Conservation (phyloP, 2,113 vertebrate genomes). For the Rhegmatorhina hoffmannsi region DNA sequence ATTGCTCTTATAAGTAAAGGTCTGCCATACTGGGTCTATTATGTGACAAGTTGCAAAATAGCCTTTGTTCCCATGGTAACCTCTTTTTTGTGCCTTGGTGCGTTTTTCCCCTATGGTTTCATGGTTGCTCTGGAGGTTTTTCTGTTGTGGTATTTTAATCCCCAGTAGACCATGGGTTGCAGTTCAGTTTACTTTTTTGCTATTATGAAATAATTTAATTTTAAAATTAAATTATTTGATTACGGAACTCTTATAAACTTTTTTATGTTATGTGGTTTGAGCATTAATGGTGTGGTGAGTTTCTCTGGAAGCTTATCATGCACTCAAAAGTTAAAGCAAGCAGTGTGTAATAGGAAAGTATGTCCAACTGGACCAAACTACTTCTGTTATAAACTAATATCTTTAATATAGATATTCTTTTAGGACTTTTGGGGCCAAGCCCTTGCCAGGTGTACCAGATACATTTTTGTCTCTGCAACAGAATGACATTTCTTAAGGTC, state of each 20-base stretch:
- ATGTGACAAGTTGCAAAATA: constrained; percentile 65
- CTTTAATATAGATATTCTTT: not conserved
- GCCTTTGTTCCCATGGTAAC: constrained; percentile 70
- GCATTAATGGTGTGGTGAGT: not conserved
- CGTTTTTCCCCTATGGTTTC: constrained; percentile 59
- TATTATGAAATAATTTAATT: not conserved
- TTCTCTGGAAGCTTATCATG: not conserved
- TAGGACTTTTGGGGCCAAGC: not conserved
- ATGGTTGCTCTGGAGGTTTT: constrained; percentile 61
- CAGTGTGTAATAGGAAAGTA: not conserved
- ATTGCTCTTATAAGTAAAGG: constrained; percentile 53
- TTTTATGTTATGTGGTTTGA: not conserved
- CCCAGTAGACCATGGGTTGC: not conserved
- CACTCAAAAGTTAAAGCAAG: not conserved
- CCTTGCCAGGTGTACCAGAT: not conserved
- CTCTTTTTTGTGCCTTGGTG: constrained; percentile 55
- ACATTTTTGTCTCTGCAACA: not conserved
- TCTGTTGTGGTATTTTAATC: constrained; percentile 52
- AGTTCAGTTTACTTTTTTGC: constrained; percentile 16
- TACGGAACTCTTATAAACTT: constrained; percentile 6
- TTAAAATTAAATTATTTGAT: not conserved
- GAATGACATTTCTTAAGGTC: not conserved
- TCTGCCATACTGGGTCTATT: constrained; percentile 60
- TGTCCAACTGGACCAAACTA: not conserved
- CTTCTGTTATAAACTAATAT: not conserved